Evolutionary conservation across 1,140 invertebrate genomes (phyloP).

Genomic region (Saccostrea glomerata): DNA sequence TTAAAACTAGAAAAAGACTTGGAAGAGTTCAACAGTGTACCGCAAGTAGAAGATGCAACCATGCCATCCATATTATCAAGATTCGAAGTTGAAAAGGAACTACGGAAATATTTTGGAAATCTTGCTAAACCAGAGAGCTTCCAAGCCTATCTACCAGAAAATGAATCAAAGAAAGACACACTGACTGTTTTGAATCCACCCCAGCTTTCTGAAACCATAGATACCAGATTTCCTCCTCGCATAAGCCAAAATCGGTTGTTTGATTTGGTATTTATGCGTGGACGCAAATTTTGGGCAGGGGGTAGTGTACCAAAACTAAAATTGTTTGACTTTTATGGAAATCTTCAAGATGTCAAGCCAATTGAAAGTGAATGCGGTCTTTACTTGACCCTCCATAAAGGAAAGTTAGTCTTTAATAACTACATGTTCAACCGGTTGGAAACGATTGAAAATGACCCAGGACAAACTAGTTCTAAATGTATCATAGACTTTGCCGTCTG

Average conservation of each 20-base stretch:
- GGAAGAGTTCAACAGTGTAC: not conserved
- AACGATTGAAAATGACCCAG: not conserved
- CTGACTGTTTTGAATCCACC: not conserved
- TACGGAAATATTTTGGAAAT: not conserved
- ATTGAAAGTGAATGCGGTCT: not conserved
- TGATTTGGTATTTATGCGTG: not conserved
- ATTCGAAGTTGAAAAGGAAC: not conserved
- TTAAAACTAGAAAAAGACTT: not conserved
- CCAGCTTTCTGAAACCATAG: not conserved
- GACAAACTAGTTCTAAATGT: not conserved
- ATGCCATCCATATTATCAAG: not conserved
- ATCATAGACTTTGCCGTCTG: not conserved
- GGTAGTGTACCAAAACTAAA: not conserved
- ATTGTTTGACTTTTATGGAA: not conserved
- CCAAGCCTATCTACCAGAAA: not conserved
- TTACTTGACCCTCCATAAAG: not conserved
- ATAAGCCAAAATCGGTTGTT: not conserved
- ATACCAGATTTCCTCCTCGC: not conserved
- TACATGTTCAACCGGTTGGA: not conserved
- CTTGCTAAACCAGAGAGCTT: not conserved
- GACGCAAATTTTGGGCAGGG: not conserved
- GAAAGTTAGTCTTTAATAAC: not conserved
- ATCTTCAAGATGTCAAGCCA: not conserved
- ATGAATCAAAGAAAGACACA: not conserved
- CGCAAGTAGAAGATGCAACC: not conserved